phyloP scores from a whole-genome alignment of 2,797 vertebrate species.

The Phrynocephalus guinanensis region DNA sequence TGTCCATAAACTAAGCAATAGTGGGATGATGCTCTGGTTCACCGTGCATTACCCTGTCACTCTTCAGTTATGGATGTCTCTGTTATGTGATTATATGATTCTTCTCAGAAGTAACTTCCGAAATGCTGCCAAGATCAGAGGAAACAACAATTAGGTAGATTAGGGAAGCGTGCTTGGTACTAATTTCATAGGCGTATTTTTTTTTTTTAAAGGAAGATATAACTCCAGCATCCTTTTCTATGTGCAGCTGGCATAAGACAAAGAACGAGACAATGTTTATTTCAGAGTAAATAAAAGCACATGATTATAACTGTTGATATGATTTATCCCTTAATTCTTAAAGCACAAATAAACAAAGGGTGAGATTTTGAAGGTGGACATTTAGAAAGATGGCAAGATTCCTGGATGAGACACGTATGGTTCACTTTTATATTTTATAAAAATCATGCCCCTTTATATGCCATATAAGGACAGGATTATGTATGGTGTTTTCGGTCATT shows the following conservation, averaged over 20 bases:
- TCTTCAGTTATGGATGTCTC: neutral
- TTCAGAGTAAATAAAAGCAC: neutral
- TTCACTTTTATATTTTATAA: constrained; percentile 29
- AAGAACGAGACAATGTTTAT: neutral
- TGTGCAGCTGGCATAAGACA: neutral
- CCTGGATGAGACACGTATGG: neutral
- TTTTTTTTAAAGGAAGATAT: neutral
- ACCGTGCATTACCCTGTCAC: neutral
- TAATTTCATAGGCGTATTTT: neutral
- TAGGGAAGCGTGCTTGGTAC: neutral
- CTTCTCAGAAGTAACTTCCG: neutral
- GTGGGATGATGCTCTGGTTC: neutral
- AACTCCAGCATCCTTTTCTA: neutral
- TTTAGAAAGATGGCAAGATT: constrained; percentile 14
- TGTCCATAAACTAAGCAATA: neutral
- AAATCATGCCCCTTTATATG: constrained; percentile 41
- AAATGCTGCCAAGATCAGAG: neutral
- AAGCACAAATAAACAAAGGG: constrained; percentile 10
- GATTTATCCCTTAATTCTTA: constrained; percentile 11
- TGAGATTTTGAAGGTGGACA: constrained; percentile 1
- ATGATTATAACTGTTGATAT: neutral
- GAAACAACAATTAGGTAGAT: neutral
- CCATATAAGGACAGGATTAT: constrained; percentile 39
- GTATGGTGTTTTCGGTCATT: constrained; percentile 51
- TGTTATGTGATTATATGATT: neutral